These are phyloP conservation scores for Brachypodius melanocephalos DNA, from an alignment of 2,113 vertebrate genomes.

Conservation along the genomic window DNA sequence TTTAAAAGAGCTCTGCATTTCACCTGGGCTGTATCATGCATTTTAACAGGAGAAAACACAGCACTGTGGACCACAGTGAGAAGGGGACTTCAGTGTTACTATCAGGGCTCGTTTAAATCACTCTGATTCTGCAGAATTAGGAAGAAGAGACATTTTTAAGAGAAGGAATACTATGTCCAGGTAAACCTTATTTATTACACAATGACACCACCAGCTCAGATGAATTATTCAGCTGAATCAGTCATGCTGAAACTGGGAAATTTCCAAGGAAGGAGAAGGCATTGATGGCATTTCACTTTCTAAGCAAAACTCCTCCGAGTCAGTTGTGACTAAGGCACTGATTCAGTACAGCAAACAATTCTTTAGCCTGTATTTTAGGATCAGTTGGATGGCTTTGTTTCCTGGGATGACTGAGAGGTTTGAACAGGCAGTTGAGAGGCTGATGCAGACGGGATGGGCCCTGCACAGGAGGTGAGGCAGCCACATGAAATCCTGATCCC, in stretches of 20 bases:
- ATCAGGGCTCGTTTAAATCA: neutral
- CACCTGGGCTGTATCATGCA: neutral
- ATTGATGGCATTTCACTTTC: neutral
- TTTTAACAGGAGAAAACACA: neutral
- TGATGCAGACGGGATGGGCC: neutral
- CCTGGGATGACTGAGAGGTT: neutral
- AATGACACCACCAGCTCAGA: neutral
- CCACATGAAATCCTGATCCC: neutral
- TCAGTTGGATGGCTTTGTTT: neutral
- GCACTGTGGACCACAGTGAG: neutral
- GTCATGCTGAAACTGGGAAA: neutral
- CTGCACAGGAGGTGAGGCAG: neutral
- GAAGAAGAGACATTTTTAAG: neutral
- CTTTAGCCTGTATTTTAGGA: neutral
- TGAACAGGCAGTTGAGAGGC: neutral
- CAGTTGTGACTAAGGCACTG: conserved; percentile 52
- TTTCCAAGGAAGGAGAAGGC: conserved; percentile 9
- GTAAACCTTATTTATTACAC: neutral
- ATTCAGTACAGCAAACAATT: conserved; percentile 38
- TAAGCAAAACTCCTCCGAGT: conserved; percentile 32
- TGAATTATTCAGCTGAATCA: conserved; percentile 28
- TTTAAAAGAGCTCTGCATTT: neutral
- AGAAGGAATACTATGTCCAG: neutral
- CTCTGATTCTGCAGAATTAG: neutral
- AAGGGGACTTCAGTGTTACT: neutral